A percentile compares a stretch with the other conserved stretches of the same genome.
Evolutionary conservation across 1,140 invertebrate genomes (phyloP).

Genomic region (Pseudomyrmex concolor): DNA sequence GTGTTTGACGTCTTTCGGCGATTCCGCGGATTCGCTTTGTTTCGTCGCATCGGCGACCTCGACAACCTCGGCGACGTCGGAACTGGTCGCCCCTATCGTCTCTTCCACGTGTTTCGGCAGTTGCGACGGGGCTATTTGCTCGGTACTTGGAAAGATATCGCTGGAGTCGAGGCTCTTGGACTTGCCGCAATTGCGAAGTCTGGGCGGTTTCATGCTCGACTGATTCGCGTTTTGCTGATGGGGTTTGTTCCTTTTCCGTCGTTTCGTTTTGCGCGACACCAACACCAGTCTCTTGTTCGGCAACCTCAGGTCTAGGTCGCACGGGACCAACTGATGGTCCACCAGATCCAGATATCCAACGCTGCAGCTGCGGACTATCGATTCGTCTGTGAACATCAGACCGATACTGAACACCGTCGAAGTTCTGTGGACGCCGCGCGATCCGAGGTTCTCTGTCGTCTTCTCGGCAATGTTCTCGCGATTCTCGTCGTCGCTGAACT

Average conservation of each 20-base stretch:
- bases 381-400: conserved; percentile 87
- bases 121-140: conserved; percentile 78
- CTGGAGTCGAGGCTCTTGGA: conserved; percentile 93
- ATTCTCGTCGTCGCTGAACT: conserved; percentile 89
- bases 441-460: conserved; percentile 47
- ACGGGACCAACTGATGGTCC: conserved; percentile 89
- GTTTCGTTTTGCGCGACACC: conserved; percentile 88
- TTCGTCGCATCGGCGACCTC: conserved; percentile 35
- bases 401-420: conserved; percentile 89
- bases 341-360: conserved; percentile 93
- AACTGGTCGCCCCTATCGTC: neutral
- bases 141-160: conserved; percentile 87
- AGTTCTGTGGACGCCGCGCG: conserved; percentile 85
- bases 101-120: conserved; percentile 83
- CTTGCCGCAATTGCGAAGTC: conserved; percentile 91
- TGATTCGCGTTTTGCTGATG: conserved; percentile 75
- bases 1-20: conserved; percentile 35
- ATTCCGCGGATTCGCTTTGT: conserved; percentile 20
- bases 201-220: conserved; percentile 84
- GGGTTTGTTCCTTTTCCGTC: conserved; percentile 83
- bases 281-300: conserved; percentile 90
- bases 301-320: conserved; percentile 89
- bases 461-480: conserved; percentile 68
- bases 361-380: conserved; percentile 93
- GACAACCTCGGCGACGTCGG: neutral